A percentile compares a stretch with the other conserved stretches of the same genome.
Conservation (phyloP, 2,888 invertebrate species). For the Zele albiditarsus region DNA sequence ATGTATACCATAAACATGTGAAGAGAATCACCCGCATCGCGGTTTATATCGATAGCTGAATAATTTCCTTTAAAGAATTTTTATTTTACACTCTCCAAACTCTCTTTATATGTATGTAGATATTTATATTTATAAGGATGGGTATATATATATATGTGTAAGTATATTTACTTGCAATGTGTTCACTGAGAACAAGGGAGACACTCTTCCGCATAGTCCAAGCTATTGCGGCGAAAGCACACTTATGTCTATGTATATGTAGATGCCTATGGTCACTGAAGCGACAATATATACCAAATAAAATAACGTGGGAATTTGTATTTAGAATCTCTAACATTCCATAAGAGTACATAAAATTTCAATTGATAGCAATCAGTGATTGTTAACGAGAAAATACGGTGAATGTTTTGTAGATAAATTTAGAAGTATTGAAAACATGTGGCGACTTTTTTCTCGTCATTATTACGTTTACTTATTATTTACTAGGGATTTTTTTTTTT, state of each 20-base stretch:
- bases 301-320: constrained; percentile 42
- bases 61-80: constrained; percentile 24
- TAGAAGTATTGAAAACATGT: neutral
- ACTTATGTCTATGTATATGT: constrained; percentile 16
- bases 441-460: neutral
- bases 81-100: constrained; percentile 3
- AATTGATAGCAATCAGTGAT: constrained; percentile 29
- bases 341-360: constrained; percentile 28
- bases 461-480: neutral
- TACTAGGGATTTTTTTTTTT: neutral
- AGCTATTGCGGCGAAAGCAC: constrained; percentile 28
- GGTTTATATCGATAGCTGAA: constrained; percentile 25
- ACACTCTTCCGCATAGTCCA: constrained; percentile 42
- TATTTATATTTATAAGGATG: constrained; percentile 16
- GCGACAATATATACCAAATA: constrained; percentile 40
- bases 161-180: constrained; percentile 15
- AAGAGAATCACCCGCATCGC: constrained; percentile 16
- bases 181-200: constrained; percentile 20
- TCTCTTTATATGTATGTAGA: constrained; percentile 16
- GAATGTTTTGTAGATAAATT: neutral
- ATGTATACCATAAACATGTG: constrained; percentile 26
- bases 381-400: constrained; percentile 8
- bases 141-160: neutral
- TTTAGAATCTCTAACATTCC: constrained; percentile 21
- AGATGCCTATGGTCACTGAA: neutral